phyloP scores from a whole-genome alignment of 2,113 vertebrate species.

The Thinocorus orbignyianus region DNA sequence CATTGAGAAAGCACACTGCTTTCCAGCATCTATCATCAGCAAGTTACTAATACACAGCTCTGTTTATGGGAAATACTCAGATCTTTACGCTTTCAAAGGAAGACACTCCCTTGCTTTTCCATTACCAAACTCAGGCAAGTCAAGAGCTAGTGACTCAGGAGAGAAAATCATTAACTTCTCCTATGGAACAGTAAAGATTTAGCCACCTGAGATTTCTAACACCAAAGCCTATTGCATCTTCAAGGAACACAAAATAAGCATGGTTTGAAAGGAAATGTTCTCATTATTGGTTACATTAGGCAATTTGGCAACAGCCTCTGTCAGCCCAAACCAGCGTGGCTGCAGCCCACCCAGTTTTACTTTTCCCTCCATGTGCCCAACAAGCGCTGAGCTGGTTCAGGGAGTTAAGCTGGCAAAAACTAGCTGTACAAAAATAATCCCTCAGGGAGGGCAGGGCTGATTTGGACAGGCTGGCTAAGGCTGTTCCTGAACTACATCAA shows the following conservation, averaged over 20 bases:
- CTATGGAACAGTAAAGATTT: conserved; percentile 51
- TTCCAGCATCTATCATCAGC: not conserved
- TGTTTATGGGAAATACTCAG: not conserved
- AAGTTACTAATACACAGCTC: not conserved
- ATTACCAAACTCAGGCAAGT: conserved; percentile 35
- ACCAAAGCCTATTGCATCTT: conserved; percentile 37
- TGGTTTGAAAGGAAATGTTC: conserved; percentile 3
- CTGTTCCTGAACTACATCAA: not conserved
- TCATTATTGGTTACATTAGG: not conserved
- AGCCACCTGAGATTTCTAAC: conserved; percentile 59
- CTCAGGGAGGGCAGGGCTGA: conserved; percentile 29
- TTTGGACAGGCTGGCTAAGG: not conserved
- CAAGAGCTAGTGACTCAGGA: conserved; percentile 60
- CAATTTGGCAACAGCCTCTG: not conserved
- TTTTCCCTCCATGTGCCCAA: not conserved
- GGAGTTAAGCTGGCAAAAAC: conserved; percentile 10
- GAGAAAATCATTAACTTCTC: conserved; percentile 55
- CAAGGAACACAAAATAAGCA: conserved; percentile 22
- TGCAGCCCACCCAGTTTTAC: not conserved
- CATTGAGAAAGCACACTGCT: not conserved
- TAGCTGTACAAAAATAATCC: conserved; percentile 37
- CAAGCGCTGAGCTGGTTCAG: conserved; percentile 2
- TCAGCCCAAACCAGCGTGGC: not conserved
- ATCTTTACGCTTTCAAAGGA: not conserved
- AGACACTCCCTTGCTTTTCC: conserved; percentile 21